Evolutionary conservation across 2,888 invertebrate species (phyloP).

Genomic region (Philhelius pedissequus): DNA sequence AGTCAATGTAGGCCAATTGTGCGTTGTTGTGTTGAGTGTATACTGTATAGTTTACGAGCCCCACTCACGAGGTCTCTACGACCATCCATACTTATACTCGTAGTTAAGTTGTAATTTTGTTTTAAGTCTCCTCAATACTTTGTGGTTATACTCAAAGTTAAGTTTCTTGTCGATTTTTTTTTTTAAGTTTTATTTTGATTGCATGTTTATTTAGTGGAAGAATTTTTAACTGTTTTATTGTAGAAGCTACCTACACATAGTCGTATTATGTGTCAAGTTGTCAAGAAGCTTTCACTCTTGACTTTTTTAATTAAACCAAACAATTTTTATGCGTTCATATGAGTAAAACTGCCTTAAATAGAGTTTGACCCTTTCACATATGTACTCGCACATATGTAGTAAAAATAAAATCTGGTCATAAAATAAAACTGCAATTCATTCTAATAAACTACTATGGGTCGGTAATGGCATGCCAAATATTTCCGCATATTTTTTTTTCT

Average conservation of each 20-base stretch:
- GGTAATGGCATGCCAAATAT: conserved; percentile 28
- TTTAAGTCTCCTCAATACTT: conserved; percentile 17
- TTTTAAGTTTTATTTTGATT: background rate
- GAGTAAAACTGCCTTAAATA: background rate
- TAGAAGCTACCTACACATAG: too few species aligned
- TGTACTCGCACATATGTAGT: too few species aligned
- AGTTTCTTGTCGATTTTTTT: background rate
- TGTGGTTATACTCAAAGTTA: background rate
- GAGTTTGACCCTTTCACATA: background rate
- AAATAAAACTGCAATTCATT: background rate
- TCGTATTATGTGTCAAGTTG: background rate
- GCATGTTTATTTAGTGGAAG: conserved; percentile 24
- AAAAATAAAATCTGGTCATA: background rate
- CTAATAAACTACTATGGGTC: background rate
- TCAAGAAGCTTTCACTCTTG: conserved; percentile 26
- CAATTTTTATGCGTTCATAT: background rate
- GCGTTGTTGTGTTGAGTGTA: conserved; percentile 35
- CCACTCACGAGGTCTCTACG: conserved; percentile 27
- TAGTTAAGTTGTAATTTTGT: background rate
- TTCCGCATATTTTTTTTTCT: conserved; percentile 13
- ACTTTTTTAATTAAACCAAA: background rate
- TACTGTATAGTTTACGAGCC: conserved; percentile 24
- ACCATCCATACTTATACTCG: background rate
- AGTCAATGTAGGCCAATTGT: conserved; percentile 45
- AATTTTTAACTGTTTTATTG: conserved; percentile 32